These are phyloP conservation scores for Acanthosepion esculentum DNA, from an alignment of 2,888 invertebrate genomes.

Conservation along the genomic window DNA sequence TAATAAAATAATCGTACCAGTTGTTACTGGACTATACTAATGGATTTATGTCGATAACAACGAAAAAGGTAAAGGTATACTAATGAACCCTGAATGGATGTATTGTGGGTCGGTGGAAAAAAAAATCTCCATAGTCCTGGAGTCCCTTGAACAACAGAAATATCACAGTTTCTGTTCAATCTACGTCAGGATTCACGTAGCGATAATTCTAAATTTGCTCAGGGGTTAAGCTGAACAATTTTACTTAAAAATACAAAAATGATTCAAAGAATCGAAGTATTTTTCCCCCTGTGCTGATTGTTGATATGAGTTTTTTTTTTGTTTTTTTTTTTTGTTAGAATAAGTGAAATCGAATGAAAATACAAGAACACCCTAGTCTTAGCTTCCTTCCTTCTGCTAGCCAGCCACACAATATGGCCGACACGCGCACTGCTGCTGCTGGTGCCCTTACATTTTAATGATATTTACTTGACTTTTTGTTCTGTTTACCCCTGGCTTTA, in stretches of 20 bases:
- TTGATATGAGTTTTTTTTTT: background rate
- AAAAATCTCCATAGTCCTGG: background rate
- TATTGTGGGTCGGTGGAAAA: background rate
- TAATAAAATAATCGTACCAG: background rate
- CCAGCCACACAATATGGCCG: conserved; percentile 2
- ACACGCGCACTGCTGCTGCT: background rate
- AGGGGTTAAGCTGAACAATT: background rate
- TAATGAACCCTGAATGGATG: background rate
- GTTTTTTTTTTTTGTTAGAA: background rate
- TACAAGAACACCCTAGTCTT: background rate
- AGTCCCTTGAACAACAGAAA: background rate
- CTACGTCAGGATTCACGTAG: background rate
- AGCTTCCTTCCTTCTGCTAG: background rate
- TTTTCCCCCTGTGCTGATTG: background rate
- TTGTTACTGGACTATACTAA: background rate
- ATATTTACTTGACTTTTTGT: background rate
- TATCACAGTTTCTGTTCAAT: background rate
- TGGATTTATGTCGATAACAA: no score
- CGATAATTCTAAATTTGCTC: background rate
- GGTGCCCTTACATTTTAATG: background rate
- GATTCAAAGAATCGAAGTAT: background rate
- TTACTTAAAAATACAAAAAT: background rate
- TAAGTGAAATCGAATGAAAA: background rate
- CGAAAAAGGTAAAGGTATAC: background rate
- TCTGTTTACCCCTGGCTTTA: background rate